Percentiles rank a stretch among this genome's conserved stretches.
phyloP scores from a whole-genome alignment of 2,113 vertebrate species.

The Machaerirhynchus nigripectus region DNA sequence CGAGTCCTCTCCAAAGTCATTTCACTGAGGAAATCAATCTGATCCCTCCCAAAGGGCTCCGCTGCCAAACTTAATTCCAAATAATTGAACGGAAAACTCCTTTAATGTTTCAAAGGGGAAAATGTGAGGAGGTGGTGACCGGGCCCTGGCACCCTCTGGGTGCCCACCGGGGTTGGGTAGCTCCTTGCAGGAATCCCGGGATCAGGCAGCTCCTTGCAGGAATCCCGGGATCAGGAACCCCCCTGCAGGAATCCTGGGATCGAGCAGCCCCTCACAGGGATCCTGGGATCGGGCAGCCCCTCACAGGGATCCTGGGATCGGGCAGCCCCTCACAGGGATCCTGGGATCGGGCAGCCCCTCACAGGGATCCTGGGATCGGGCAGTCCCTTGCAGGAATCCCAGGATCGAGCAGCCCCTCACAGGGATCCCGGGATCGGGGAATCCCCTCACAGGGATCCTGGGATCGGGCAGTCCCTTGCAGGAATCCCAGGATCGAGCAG shows the following conservation, averaged over 20 bases:
- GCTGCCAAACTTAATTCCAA: slow-evolving; percentile 65
- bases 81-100: slow-evolving; percentile 21
- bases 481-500: rapidly evolving
- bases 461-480: not conserved
- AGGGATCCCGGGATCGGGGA: not conserved
- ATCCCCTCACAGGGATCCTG: not conserved
- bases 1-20: slow-evolving; percentile 59
- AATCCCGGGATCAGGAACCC: rapidly evolving
- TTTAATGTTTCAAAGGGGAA: slow-evolving; percentile 9
- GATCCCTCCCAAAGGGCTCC: slow-evolving; percentile 59
- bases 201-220: not conserved
- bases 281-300: not conserved
- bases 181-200: not conserved
- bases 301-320: not conserved
- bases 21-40: slow-evolving; percentile 64
- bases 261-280: too few relatives aligned
- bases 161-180: not conserved
- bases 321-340: not conserved
- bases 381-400: not conserved
- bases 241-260: not conserved
- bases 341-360: rapidly evolving
- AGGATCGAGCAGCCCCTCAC: not conserved
- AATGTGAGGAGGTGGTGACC: not conserved
- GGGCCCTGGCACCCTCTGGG: not conserved
- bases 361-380: rapidly evolving